Conservation (phyloP, 2,888 invertebrate species). For the Leptopilina syphax region DNA sequence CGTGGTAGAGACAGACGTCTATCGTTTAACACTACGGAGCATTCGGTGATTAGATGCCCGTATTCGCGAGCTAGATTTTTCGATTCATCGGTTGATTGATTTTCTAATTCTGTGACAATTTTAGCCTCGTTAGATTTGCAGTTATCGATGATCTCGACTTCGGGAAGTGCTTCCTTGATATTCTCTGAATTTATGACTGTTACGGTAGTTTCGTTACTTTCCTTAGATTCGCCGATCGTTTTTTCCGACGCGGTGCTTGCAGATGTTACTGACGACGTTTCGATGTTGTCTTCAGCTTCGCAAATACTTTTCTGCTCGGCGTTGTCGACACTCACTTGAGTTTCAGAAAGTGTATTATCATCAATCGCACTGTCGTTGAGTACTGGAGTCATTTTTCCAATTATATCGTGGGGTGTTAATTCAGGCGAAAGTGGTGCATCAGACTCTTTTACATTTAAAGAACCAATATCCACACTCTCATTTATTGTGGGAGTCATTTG, state of each 20-base stretch:
- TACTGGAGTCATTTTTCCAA: conserved; percentile 23
- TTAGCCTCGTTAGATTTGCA: conserved; percentile 45
- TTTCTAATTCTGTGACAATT: conserved; percentile 47
- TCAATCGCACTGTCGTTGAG: no score
- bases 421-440: no score
- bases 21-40: conserved; percentile 41
- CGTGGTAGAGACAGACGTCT: conserved; percentile 12
- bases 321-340: no score
- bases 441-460: no score
- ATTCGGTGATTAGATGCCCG: no score
- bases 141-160: background rate
- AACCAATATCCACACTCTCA: no score
- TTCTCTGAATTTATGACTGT: background rate
- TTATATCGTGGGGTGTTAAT: conserved; percentile 1
- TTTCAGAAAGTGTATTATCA: background rate
- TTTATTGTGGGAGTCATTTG: no score
- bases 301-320: background rate
- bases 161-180: background rate
- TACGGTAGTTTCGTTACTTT: background rate
- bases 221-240: background rate
- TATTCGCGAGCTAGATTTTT: no score
- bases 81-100: no score
- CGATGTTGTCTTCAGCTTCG: background rate
- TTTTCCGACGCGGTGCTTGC: background rate
- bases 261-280: no score